These are phyloP conservation scores for Pogonocichla stellata DNA, from an alignment of 2,113 vertebrate genomes.

Conservation along the genomic window DNA sequence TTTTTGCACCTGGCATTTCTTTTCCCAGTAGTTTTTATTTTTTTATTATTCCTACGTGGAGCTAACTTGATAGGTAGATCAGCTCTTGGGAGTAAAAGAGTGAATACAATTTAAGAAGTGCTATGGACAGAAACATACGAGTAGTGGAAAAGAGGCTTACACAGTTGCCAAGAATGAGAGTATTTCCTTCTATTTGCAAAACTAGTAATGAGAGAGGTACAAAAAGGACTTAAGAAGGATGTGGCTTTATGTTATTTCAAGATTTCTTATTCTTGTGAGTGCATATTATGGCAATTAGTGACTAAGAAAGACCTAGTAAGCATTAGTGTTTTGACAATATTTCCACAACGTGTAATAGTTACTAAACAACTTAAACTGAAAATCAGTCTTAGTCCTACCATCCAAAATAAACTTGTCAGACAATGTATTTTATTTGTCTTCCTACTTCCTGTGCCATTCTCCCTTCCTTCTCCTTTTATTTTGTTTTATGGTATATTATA, in stretches of 20 bases:
- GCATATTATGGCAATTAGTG: accelerated
- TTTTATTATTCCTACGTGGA: not conserved
- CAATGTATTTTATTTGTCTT: not conserved
- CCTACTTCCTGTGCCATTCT: not conserved
- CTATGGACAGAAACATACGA: not conserved
- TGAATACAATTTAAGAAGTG: not conserved
- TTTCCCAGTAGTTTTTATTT: not conserved
- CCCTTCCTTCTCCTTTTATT: not conserved
- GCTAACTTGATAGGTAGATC: not conserved
- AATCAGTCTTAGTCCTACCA: not conserved
- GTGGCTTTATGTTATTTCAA: not conserved
- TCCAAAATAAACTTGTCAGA: not conserved
- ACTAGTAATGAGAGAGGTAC: accelerated
- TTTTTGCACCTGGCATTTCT: not conserved
- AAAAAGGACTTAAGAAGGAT: not conserved
- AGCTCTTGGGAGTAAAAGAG: not conserved
- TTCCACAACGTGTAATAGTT: not conserved
- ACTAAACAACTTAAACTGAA: not conserved
- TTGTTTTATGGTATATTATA: not conserved
- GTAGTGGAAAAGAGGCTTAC: not conserved
- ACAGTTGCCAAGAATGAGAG: not conserved
- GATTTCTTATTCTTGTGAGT: not conserved
- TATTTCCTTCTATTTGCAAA: not conserved
- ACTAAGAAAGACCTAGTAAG: not conserved
- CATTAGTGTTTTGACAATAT: not conserved